These are phyloP conservation scores for Dolichomitus sp. DNA, from an alignment of 2,888 invertebrate species.

Conservation along the genomic window DNA sequence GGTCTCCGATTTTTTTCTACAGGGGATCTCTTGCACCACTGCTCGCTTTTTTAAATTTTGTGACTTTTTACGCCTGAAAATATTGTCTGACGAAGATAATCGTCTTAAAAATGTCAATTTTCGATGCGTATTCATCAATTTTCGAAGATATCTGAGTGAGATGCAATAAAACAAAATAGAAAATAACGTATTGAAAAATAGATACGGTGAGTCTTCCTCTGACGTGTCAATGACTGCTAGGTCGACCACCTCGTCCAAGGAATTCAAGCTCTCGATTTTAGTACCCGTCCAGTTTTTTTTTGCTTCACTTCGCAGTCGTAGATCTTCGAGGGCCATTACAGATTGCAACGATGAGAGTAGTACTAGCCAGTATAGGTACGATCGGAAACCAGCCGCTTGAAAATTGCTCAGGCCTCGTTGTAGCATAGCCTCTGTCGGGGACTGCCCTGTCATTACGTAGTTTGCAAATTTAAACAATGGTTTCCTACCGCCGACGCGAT, in stretches of 20 bases:
- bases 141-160: not conserved
- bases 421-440: slow-evolving; percentile 30
- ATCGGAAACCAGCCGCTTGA: slow-evolving; percentile 76
- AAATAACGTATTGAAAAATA: not conserved
- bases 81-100: too few species aligned
- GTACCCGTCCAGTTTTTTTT: not conserved
- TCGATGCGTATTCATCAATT: not conserved
- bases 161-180: not conserved
- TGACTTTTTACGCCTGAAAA: too few species aligned
- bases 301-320: not conserved
- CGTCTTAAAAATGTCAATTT: not conserved
- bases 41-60: too few species aligned
- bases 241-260: slow-evolving; percentile 1
- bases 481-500: slow-evolving; percentile 78
- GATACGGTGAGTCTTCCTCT: not conserved
- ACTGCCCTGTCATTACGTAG: slow-evolving; percentile 82
- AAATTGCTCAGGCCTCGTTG: slow-evolving; percentile 63
- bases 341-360: not conserved
- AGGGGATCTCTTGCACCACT: too few species aligned
- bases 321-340: not conserved
- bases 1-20: too few species aligned
- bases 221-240: not conserved
- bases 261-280: not conserved
- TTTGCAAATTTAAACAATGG: slow-evolving; percentile 85
- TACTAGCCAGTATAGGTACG: slow-evolving; percentile 37